Evolutionary conservation across 1,140 invertebrate species (phyloP).

Genomic region (Pectinophora gossypiella): DNA sequence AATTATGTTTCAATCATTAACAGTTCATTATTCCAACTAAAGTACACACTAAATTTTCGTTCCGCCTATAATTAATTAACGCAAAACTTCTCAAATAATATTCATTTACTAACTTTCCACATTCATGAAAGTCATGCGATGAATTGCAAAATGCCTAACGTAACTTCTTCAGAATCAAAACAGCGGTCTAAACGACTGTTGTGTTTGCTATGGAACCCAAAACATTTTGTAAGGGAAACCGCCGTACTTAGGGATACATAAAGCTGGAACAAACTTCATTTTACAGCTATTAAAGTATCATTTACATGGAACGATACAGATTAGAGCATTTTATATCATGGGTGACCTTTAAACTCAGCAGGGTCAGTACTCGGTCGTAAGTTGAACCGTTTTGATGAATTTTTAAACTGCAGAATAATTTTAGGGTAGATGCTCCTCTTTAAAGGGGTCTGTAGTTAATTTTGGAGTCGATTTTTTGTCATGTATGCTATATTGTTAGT

Average conservation of each 20-base stretch:
- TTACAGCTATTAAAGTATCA: slow-evolving; percentile 22
- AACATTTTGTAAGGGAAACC: slow-evolving; percentile 15
- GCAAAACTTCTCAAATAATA: background rate
- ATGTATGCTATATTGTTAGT: no score
- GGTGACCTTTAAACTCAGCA: no score
- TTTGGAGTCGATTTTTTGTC: no score
- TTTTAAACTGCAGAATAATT: no score
- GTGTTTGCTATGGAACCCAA: slow-evolving; percentile 7
- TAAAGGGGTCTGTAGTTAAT: no score
- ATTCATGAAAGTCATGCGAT: background rate
- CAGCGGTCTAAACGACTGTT: slow-evolving; percentile 9
- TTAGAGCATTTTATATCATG: background rate
- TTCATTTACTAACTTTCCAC: background rate
- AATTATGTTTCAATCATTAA: no score
- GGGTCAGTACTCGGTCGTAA: no score
- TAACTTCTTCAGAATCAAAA: background rate
- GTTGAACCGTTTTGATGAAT: no score
- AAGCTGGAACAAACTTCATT: slow-evolving; percentile 11
- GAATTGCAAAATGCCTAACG: background rate
- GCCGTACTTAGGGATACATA: slow-evolving; percentile 13
- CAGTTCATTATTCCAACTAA: no score
- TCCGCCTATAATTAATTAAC: no score
- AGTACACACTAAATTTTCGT: no score
- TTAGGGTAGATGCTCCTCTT: no score
- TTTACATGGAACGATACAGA: slow-evolving; percentile 23